A percentile compares a stretch with the other conserved stretches of the same genome.
These are phyloP conservation scores for Ctenomys sociabilis DNA, from an alignment of 2,113 vertebrate genomes.

Conservation along the genomic window DNA sequence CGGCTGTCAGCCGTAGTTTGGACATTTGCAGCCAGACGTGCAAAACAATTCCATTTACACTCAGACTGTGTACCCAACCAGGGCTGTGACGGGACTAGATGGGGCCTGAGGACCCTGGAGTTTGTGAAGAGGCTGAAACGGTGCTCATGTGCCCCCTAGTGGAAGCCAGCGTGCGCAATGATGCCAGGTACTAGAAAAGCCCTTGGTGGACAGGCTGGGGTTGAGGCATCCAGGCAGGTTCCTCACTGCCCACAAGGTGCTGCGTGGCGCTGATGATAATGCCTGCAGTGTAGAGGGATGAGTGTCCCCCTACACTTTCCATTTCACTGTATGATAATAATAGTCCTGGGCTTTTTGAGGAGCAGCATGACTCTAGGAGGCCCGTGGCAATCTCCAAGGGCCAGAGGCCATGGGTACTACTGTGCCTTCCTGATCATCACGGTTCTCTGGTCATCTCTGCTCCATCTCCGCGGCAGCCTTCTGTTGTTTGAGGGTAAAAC, in stretches of 20 bases:
- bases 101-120: background rate
- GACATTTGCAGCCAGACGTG: background rate
- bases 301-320: background rate
- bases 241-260: too few relatives aligned
- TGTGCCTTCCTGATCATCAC: background rate
- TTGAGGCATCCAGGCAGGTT: fast-evolving
- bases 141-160: background rate
- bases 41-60: background rate
- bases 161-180: fast-evolving
- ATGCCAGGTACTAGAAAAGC: background rate
- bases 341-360: background rate
- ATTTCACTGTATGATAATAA: background rate
- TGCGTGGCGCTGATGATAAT: background rate
- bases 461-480: background rate
- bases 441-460: background rate
- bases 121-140: background rate
- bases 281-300: too few relatives aligned
- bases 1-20: background rate
- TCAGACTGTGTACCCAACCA: background rate
- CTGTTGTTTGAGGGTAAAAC: background rate
- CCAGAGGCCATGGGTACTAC: background rate
- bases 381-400: background rate
- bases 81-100: background rate
- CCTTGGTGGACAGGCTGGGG: background rate
- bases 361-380: fast-evolving